These are phyloP conservation scores for Seira sanloemensis DNA, from an alignment of 2,888 invertebrate genomes.

Conservation along the genomic window DNA sequence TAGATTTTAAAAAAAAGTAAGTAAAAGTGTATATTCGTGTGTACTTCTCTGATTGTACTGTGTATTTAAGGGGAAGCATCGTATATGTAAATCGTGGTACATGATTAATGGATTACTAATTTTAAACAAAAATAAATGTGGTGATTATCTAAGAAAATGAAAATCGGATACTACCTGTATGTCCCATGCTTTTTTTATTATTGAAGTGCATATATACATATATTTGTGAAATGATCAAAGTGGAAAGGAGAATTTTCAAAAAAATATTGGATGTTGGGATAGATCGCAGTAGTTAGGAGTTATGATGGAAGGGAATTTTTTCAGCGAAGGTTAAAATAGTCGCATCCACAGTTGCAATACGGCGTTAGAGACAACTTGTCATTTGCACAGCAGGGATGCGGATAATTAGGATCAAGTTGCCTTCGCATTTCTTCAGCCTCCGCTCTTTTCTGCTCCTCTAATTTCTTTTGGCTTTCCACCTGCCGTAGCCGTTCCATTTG, in stretches of 20 bases:
- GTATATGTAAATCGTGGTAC: background rate
- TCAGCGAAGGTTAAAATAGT: slow-evolving; percentile 12
- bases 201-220: too few species aligned
- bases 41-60: background rate
- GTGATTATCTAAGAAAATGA: slow-evolving; percentile 15
- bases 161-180: too few species aligned
- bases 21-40: background rate
- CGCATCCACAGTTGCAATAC: slow-evolving; percentile 58
- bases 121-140: slow-evolving; percentile 13
- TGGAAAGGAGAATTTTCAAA: too few species aligned
- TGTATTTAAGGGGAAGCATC: background rate
- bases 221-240: too few species aligned
- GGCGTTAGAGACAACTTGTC: slow-evolving; percentile 43
- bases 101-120: slow-evolving; percentile 13
- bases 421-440: slow-evolving; percentile 22
- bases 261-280: too few species aligned
- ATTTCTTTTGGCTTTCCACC: slow-evolving; percentile 17
- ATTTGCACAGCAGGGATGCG: slow-evolving; percentile 59
- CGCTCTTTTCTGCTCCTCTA: slow-evolving; percentile 31
- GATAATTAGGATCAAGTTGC: slow-evolving; percentile 29
- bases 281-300: background rate
- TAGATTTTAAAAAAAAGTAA: background rate
- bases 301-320: background rate
- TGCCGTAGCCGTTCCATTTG: slow-evolving; percentile 44
- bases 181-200: too few species aligned